A percentile compares a stretch with the other conserved stretches of the same genome.
Evolutionary conservation across 2,888 invertebrate species (phyloP).

Genomic region (Agrochola litura): DNA sequence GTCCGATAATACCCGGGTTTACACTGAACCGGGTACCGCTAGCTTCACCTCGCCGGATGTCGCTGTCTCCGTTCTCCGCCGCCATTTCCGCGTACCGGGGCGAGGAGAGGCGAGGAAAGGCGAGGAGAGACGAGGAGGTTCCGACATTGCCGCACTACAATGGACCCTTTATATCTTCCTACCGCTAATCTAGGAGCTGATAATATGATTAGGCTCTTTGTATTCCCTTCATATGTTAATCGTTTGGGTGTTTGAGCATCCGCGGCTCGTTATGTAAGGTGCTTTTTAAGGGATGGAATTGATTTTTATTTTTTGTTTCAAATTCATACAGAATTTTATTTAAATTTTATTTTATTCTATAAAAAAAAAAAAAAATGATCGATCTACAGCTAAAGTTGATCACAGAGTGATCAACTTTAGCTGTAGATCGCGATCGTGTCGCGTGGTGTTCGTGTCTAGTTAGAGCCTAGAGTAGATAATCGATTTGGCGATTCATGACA

Average conservation of each 20-base stretch:
- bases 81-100: slow-evolving; percentile 81
- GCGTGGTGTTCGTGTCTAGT: background rate
- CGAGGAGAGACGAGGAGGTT: slow-evolving; percentile 56
- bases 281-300: background rate
- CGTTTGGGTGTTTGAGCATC: slow-evolving; percentile 48
- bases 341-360: background rate
- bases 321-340: background rate
- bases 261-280: slow-evolving; percentile 12
- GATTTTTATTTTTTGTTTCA: slow-evolving; percentile 10
- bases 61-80: slow-evolving; percentile 88
- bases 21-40: slow-evolving; percentile 69
- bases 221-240: slow-evolving; percentile 65
- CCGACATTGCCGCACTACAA: slow-evolving; percentile 80
- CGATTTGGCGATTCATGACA: background rate
- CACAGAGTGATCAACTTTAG: background rate
- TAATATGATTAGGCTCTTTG: slow-evolving; percentile 82
- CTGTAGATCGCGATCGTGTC: background rate
- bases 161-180: slow-evolving; percentile 85
- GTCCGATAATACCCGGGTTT: slow-evolving; percentile 65
- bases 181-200: slow-evolving; percentile 85
- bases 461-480: background rate
- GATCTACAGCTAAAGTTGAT: too few species aligned
- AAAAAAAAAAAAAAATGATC: too few species aligned
- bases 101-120: slow-evolving; percentile 54
- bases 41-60: slow-evolving; percentile 85